phyloP scores from a whole-genome alignment of 2,113 vertebrate genomes.

The Solenodon paradoxus region DNA sequence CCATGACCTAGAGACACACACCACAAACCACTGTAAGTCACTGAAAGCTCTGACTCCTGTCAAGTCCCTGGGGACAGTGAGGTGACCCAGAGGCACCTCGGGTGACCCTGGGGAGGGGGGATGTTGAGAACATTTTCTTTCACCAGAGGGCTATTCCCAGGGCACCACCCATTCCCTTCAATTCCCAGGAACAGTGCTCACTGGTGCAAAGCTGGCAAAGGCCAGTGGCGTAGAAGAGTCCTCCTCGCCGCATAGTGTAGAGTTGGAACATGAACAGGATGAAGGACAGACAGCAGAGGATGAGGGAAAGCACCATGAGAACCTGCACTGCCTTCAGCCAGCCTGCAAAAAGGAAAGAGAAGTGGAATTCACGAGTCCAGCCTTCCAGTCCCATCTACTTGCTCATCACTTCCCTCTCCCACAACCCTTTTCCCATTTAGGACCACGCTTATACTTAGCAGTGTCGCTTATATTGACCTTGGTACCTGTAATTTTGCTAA shows the following conservation, averaged over 20 bases:
- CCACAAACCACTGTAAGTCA: not conserved
- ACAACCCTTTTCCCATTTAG: not conserved
- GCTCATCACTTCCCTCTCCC: not conserved
- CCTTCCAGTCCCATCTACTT: not conserved
- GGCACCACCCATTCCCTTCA: not conserved
- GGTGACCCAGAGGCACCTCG: not conserved
- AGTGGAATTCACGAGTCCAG: not conserved
- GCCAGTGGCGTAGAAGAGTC: slow-evolving; percentile 93
- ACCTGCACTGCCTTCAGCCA: slow-evolving; percentile 92
- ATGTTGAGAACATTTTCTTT: not conserved
- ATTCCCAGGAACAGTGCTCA: slow-evolving; percentile 61
- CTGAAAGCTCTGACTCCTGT: not conserved
- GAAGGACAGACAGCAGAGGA: slow-evolving; percentile 91
- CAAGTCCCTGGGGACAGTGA: not conserved
- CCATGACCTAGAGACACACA: not conserved
- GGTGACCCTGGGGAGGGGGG: not conserved
- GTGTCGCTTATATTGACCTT: not conserved
- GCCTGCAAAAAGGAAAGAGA: slow-evolving; percentile 68
- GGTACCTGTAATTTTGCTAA: not conserved
- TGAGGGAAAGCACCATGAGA: slow-evolving; percentile 91
- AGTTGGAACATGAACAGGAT: slow-evolving; percentile 92
- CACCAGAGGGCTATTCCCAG: not conserved
- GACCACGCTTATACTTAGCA: not conserved
- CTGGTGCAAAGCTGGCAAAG: slow-evolving; percentile 91
- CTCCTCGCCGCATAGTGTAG: slow-evolving; percentile 90